Evolutionary conservation across 1,140 invertebrate species (phyloP), one percentile per base, ranked within the genome.

Genomic region (Sinonovacula constricta): DNA sequence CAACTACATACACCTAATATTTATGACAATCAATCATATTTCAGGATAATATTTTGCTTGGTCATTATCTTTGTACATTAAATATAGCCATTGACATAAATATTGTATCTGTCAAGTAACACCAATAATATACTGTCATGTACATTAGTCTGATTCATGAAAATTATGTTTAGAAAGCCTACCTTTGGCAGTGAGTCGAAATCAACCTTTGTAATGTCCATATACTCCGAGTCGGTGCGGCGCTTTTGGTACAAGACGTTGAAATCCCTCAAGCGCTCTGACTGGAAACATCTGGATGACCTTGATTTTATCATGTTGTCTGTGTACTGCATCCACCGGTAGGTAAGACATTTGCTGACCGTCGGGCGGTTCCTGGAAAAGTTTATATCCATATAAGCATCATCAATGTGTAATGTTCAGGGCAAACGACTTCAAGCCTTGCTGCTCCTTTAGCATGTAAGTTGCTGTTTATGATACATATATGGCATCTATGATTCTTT

Each of bases 291-390:
- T 49, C 39, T 59, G 24, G 36, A 22, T n/a, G 28, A 49, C 22
- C 75, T 59, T 0, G 49, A 34, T 30, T 45, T 69, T 14, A 69
- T 56, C 75, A 78, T 78, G 31, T 49, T 78, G 7, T 78, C 75
- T 53, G 12, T 62, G 7, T 60, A 49, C 22, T 63, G 66, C 2
- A 78, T 30, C 75, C 75, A 78, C 10, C 36, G 53, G 24, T 57
- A 69, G 28, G 53, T 51, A 7, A 78, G 56, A 36, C 75, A 78
- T 53, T 69, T 63, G 15, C 28, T 63, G 15, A 78, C 75, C 5
- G 57, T 63, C 10, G 67, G 65, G 4, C 75, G 54, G 57, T 78
- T 78, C 39, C 75, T 78, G 33, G 12, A 63, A 62, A 31, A 12
- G n/a, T n/a, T n/a, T n/a, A n/a, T n/a, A n/a, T n/a, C n/a, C 10